phyloP scores from a whole-genome alignment of 2,113 vertebrate species.

The Rhinoptilus africanus region DNA sequence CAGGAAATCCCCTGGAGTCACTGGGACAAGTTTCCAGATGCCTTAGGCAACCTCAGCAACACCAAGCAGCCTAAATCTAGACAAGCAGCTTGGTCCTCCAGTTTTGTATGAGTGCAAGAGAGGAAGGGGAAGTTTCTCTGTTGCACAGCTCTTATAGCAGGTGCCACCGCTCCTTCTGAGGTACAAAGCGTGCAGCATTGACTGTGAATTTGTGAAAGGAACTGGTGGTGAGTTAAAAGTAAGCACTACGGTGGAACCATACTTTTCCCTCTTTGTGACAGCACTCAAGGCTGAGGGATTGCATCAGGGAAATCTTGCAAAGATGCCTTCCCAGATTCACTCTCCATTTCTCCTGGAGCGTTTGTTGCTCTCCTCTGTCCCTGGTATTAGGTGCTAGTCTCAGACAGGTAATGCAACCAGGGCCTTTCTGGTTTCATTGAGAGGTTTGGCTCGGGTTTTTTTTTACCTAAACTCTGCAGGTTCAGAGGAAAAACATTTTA shows the following conservation, averaged over 20 bases:
- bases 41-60: not conserved
- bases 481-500: not conserved
- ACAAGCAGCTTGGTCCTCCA: not conserved
- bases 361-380: not conserved
- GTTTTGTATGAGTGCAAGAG: not conserved
- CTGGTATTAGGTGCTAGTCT: not conserved
- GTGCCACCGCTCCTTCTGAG: not conserved
- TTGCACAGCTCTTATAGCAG: not conserved
- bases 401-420: not conserved
- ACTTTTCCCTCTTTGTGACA: not conserved
- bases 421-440: not conserved
- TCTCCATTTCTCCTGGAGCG: not conserved
- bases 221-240: not conserved
- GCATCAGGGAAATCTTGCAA: not conserved
- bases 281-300: not conserved
- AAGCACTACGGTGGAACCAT: rapidly evolving
- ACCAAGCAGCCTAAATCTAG: not conserved
- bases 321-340: not conserved
- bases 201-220: not conserved
- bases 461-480: not conserved
- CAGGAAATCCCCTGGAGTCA: not conserved
- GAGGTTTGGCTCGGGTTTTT: not conserved
- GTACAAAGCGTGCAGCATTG: not conserved
- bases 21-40: not conserved
- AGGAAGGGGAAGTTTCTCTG: not conserved